Conservation (phyloP, 2,797 vertebrate species). For the Etheostoma nigrum region DNA sequence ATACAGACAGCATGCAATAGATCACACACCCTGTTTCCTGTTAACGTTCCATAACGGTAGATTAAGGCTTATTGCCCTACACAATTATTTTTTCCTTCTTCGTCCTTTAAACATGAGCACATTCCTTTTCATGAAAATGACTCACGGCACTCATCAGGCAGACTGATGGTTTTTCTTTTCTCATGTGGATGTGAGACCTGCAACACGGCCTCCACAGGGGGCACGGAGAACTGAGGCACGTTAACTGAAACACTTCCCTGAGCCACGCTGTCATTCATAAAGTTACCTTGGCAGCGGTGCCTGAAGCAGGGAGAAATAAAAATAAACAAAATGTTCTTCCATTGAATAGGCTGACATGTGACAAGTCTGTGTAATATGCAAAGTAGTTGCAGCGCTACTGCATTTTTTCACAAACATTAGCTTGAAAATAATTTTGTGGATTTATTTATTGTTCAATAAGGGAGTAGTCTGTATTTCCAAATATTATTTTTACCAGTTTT, state of each 20-base stretch:
- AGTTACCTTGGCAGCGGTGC: neutral
- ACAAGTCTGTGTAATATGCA: slow-evolving; percentile 4
- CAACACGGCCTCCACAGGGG: slow-evolving; percentile 50
- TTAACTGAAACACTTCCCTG: slow-evolving; percentile 63
- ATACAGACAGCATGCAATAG: neutral
- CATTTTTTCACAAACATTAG: neutral
- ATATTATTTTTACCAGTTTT: slow-evolving; percentile 45
- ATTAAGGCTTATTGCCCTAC: no score
- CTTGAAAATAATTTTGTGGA: neutral
- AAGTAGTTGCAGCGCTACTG: neutral
- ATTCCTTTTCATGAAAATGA: slow-evolving; percentile 28
- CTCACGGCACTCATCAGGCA: slow-evolving; percentile 90
- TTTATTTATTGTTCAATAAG: slow-evolving; percentile 38
- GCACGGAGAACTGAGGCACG: slow-evolving; percentile 63
- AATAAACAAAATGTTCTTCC: neutral
- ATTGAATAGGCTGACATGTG: neutral
- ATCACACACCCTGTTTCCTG: neutral
- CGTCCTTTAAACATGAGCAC: neutral
- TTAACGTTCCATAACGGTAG: no score
- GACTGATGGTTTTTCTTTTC: slow-evolving; percentile 84
- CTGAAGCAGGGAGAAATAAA: slow-evolving; percentile 32
- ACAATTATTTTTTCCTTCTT: neutral
- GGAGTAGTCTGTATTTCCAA: neutral
- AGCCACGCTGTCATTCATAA: neutral
- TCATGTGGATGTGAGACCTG: slow-evolving; percentile 67